Conservation (phyloP, 2,113 vertebrate species). For the Miniopterus natalensis region DNA sequence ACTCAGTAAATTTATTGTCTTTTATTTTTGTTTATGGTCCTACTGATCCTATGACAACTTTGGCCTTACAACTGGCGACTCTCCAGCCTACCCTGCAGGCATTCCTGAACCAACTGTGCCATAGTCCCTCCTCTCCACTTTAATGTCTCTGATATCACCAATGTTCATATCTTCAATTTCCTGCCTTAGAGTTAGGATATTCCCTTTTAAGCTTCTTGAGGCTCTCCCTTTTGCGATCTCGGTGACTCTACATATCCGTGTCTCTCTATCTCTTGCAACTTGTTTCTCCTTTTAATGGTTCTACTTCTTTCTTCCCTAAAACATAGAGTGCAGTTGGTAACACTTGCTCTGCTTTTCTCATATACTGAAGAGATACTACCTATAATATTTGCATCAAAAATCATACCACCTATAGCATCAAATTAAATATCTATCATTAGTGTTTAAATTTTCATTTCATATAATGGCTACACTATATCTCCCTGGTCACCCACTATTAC, state of each 20-base stretch:
- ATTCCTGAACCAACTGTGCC: background rate
- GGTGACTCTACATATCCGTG: background rate
- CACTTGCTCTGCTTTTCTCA: background rate
- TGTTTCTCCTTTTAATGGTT: background rate
- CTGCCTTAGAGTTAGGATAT: background rate
- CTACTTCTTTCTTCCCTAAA: background rate
- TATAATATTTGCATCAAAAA: background rate
- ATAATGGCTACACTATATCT: no score
- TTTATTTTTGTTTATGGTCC: background rate
- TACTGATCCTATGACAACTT: background rate
- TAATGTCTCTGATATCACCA: background rate
- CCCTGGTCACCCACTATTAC: background rate
- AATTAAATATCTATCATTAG: background rate
- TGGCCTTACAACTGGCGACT: background rate
- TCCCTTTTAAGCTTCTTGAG: background rate
- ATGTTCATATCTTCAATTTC: background rate
- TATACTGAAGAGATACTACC: background rate
- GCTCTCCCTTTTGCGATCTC: background rate
- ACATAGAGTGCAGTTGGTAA: background rate
- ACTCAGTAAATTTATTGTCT: background rate
- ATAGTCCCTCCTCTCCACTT: background rate
- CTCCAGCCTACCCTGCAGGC: background rate
- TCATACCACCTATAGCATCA: background rate
- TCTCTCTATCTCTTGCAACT: background rate
- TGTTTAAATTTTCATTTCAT: background rate